phyloP scores from a whole-genome alignment of 1,140 invertebrate species.

The Leucophenga varia region DNA sequence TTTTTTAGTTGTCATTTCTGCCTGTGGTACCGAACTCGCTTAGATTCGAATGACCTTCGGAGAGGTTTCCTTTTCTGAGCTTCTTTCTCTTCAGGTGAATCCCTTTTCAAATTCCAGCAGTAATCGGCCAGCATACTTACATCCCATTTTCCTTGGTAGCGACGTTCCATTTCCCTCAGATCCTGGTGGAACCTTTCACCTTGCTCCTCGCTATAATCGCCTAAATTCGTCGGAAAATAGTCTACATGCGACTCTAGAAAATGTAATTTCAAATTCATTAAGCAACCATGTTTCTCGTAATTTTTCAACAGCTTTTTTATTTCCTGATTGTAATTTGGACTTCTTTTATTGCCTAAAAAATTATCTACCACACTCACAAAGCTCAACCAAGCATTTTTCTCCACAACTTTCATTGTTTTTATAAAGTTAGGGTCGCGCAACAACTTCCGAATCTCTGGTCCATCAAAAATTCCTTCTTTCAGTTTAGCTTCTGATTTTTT shows the following conservation, averaged over 20 bases:
- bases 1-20: too few species aligned
- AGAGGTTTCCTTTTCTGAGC: neutral
- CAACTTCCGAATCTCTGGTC: slow-evolving; percentile 28
- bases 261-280: slow-evolving; percentile 20
- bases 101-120: slow-evolving; percentile 28
- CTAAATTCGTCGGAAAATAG: slow-evolving; percentile 22
- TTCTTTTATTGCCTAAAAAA: slow-evolving; percentile 18
- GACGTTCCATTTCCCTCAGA: slow-evolving; percentile 25
- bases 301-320: slow-evolving; percentile 20
- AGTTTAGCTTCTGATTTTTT: slow-evolving; percentile 21
- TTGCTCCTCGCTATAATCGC: slow-evolving; percentile 22
- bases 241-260: slow-evolving; percentile 18
- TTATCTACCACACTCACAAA: slow-evolving; percentile 11
- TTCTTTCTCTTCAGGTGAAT: neutral
- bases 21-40: too few species aligned
- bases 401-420: slow-evolving; percentile 10
- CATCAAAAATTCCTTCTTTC: slow-evolving; percentile 37
- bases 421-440: slow-evolving; percentile 20
- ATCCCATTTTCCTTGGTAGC: slow-evolving; percentile 31
- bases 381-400: slow-evolving; percentile 13
- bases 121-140: slow-evolving; percentile 32
- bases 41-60: too few species aligned
- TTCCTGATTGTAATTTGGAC: slow-evolving; percentile 20
- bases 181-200: too few species aligned
- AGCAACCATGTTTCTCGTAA: slow-evolving; percentile 10